These are phyloP conservation scores for Archaeoteleia sp. DNA, from an alignment of 2,888 invertebrate species.

Conservation along the genomic window DNA sequence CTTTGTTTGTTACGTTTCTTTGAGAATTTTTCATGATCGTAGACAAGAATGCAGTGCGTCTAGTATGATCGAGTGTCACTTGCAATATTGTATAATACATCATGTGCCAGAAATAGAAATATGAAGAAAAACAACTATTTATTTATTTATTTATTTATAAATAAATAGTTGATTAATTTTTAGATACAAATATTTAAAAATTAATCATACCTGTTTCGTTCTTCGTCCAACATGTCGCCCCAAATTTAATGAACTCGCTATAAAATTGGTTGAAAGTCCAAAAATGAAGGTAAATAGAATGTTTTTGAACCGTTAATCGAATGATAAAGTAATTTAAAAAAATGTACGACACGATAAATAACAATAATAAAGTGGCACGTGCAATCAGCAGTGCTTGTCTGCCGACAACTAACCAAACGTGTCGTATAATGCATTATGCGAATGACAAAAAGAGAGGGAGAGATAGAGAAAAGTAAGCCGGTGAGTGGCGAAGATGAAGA, in stretches of 20 bases:
- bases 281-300: too few species aligned
- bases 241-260: too few species aligned
- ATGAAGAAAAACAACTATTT: too few species aligned
- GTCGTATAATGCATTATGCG: slow-evolving; percentile 28
- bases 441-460: slow-evolving; percentile 40
- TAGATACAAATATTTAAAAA: too few species aligned
- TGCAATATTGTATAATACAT: too few species aligned
- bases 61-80: slow-evolving; percentile 25
- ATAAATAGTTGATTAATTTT: too few species aligned
- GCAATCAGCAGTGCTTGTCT: slow-evolving; percentile 19
- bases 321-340: too few species aligned
- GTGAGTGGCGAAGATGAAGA: slow-evolving; percentile 27
- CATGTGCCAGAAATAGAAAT: too few species aligned
- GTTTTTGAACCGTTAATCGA: slow-evolving; percentile 1
- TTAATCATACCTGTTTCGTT: too few species aligned
- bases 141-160: too few species aligned
- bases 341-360: neutral
- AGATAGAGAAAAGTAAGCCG: slow-evolving; percentile 35
- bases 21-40: slow-evolving; percentile 6
- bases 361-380: slow-evolving; percentile 22
- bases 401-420: slow-evolving; percentile 24
- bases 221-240: too few species aligned
- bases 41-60: slow-evolving; percentile 32
- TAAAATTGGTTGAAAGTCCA: too few species aligned
- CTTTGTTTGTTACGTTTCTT: slow-evolving; percentile 14